Evolutionary conservation across 2,113 vertebrate species (phyloP).

Genomic region (Oncorhynchus nerka): DNA sequence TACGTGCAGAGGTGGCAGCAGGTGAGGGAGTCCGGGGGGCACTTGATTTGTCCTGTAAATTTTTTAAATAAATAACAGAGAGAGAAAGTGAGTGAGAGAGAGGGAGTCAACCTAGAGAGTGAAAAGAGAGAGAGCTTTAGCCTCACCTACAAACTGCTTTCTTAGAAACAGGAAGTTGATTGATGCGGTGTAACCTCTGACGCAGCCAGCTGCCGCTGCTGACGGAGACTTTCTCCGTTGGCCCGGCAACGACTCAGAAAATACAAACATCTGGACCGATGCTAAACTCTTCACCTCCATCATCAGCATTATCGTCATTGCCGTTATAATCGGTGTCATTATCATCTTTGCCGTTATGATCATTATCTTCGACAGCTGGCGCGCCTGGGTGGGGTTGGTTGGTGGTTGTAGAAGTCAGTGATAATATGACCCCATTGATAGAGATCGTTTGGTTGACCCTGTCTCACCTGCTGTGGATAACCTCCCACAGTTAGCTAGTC

Average conservation of each 20-base stretch:
- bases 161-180: slow-evolving; percentile 69
- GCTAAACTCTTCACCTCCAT: neutral
- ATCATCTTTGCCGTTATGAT: slow-evolving; percentile 5
- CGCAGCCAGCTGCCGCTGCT: slow-evolving; percentile 51
- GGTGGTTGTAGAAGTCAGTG: too few relatives aligned
- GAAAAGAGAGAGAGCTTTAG: neutral
- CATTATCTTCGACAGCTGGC: neutral
- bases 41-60: too few relatives aligned
- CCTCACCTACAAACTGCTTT: slow-evolving; percentile 17
- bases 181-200: slow-evolving; percentile 59
- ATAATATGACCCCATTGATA: too few relatives aligned
- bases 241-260: slow-evolving; percentile 40
- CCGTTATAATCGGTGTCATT: neutral
- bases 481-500: neutral
- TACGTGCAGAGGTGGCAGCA: too few relatives aligned
- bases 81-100: too few relatives aligned
- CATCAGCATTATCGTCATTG: neutral
- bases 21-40: too few relatives aligned
- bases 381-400: neutral
- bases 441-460: neutral
- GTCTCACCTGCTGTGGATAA: neutral
- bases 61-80: too few relatives aligned
- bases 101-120: neutral
- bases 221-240: slow-evolving; percentile 50
- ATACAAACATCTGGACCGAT: slow-evolving; percentile 62